A percentile compares a stretch with the other conserved stretches of the same genome.
Evolutionary conservation across 2,113 vertebrate species (phyloP).

Genomic region (Helogale parvula): DNA sequence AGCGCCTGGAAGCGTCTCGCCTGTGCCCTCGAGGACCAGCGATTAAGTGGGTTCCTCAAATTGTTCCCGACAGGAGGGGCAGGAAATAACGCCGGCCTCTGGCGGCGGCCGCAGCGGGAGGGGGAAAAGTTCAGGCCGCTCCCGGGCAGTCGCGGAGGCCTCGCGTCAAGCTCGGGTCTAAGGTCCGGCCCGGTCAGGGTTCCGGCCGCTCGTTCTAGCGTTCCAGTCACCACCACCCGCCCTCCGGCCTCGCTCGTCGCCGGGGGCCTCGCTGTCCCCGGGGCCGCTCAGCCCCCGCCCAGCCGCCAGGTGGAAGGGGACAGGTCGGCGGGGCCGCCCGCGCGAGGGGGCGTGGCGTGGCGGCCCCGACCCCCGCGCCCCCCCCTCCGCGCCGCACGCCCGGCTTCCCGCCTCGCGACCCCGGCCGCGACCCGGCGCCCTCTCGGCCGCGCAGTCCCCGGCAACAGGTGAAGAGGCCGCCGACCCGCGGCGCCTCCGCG

Average conservation of each 20-base stretch:
- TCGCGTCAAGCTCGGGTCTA: neutral
- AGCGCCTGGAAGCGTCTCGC: neutral
- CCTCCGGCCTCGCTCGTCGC: neutral
- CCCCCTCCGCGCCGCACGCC: neutral
- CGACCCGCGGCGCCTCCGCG: neutral
- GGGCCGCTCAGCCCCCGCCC: neutral
- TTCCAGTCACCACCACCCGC: neutral
- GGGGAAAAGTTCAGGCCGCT: neutral
- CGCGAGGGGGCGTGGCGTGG: constrained; percentile 40
- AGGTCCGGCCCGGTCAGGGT: constrained; percentile 35
- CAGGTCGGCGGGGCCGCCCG: neutral
- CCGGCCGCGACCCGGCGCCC: neutral
- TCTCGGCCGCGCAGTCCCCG: accelerated
- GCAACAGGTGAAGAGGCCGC: constrained; percentile 56
- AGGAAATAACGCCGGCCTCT: constrained; percentile 48
- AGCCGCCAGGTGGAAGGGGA: neutral
- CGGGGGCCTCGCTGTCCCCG: neutral
- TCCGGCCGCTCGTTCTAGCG: neutral
- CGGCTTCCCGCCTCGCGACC: neutral
- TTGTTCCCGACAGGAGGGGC: constrained; percentile 64
- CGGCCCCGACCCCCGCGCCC: neutral
- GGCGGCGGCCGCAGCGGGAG: neutral
- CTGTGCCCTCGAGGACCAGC: neutral
- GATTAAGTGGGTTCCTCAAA: constrained; percentile 62
- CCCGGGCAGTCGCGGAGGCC: neutral